These are phyloP conservation scores for Hestina assimilis DNA, from an alignment of 1,140 invertebrate genomes.

Conservation along the genomic window DNA sequence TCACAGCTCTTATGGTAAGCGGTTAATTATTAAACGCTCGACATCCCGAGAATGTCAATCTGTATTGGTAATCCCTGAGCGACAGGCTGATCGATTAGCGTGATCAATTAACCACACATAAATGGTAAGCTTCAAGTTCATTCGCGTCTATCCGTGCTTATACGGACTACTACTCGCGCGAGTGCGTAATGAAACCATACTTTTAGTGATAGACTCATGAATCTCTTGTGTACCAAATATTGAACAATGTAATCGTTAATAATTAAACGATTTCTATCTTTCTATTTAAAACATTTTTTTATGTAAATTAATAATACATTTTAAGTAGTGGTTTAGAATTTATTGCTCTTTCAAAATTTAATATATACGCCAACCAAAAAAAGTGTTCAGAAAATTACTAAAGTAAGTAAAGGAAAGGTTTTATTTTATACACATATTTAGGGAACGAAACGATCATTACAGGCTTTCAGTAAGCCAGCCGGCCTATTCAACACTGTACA, in stretches of 20 bases:
- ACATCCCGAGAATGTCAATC: constrained; percentile 1
- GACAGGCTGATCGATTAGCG: constrained; percentile 22
- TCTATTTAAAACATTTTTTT: too few relatives aligned
- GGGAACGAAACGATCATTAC: too few relatives aligned
- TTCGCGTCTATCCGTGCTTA: background rate
- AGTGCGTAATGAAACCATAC: background rate
- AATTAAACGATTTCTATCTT: too few relatives aligned
- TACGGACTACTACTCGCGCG: background rate
- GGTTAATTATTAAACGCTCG: background rate
- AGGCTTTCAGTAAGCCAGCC: too few relatives aligned
- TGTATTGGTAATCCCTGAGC: constrained; percentile 30
- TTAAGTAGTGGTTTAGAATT: too few relatives aligned
- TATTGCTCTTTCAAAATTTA: too few relatives aligned
- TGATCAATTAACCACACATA: constrained; percentile 17
- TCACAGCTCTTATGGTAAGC: background rate
- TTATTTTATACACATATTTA: too few relatives aligned
- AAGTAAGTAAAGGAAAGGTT: too few relatives aligned
- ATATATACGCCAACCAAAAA: too few relatives aligned
- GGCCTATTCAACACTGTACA: too few relatives aligned
- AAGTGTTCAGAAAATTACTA: too few relatives aligned
- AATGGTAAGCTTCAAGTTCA: background rate
- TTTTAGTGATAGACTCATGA: background rate
- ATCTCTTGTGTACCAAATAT: background rate
- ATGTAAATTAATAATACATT: too few relatives aligned
- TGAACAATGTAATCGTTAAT: background rate